Conservation (phyloP, 2,888 invertebrate species). For the Dicycla oo region DNA sequence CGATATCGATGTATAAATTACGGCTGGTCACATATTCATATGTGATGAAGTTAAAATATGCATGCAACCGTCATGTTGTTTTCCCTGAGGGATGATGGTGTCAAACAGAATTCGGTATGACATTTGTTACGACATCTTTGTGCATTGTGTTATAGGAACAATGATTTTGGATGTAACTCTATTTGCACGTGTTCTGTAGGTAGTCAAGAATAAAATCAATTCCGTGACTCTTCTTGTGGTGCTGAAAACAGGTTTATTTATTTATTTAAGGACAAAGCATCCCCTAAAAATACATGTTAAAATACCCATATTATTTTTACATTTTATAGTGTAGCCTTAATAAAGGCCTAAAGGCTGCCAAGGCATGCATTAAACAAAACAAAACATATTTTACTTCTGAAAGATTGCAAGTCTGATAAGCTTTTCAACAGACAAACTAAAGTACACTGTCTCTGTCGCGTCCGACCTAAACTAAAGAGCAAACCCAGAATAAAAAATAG, state of each 20-base stretch:
- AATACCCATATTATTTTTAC: no score
- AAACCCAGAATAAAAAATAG: no score
- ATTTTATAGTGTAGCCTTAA: no score
- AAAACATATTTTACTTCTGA: no score
- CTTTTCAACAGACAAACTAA: neutral
- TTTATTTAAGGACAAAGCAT: no score
- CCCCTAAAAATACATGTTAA: no score
- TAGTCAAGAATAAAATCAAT: neutral
- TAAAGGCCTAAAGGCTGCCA: no score
- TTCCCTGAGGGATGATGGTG: conserved; percentile 16
- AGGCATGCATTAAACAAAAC: no score
- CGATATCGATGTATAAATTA: conserved; percentile 44
- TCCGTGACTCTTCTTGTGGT: neutral
- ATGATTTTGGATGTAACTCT: neutral
- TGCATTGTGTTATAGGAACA: conserved; percentile 10
- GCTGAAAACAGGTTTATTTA: neutral
- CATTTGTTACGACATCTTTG: conserved; percentile 31
- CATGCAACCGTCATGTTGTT: conserved; percentile 31
- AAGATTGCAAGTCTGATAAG: neutral
- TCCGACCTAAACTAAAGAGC: no score
- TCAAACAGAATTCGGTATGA: conserved; percentile 39
- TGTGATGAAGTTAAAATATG: conserved; percentile 43
- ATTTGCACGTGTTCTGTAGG: neutral
- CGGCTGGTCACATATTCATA: conserved; percentile 13
- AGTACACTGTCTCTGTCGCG: no score